Conservation (phyloP, 2,888 invertebrate species). For the Apotomis betuletana region DNA sequence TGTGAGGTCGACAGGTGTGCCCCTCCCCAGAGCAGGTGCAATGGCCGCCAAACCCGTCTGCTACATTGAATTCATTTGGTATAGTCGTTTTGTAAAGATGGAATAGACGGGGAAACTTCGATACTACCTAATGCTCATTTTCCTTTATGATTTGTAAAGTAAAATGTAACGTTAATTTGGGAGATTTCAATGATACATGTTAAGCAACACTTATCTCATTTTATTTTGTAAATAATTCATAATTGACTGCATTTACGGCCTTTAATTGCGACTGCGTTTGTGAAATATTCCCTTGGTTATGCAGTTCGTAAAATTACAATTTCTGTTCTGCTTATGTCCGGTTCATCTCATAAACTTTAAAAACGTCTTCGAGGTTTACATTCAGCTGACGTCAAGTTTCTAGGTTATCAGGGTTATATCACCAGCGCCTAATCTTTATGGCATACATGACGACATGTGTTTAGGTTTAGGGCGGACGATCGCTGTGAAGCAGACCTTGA, state of each 20-base stretch:
- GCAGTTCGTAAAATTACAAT: not conserved
- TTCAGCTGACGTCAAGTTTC: conserved; percentile 38
- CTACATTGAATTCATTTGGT: conserved; percentile 37
- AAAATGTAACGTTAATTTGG: not conserved
- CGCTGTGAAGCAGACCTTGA: conserved; percentile 25
- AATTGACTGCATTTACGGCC: no score
- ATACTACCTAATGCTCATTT: not conserved
- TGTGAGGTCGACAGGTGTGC: conserved; percentile 60
- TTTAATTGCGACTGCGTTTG: no score
- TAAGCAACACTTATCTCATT: not conserved
- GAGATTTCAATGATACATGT: not conserved
- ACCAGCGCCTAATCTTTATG: conserved; percentile 38
- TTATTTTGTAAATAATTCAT: no score
- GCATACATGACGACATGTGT: conserved; percentile 36
- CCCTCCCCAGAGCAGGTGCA: conserved; percentile 59
- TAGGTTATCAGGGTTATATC: conserved; percentile 41
- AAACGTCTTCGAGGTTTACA: not conserved
- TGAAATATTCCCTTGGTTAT: no score
- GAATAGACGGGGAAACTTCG: conserved; percentile 7
- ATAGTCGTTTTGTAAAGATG: conserved; percentile 21
- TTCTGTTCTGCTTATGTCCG: not conserved
- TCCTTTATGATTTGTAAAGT: not conserved
- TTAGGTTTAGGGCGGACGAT: conserved; percentile 40
- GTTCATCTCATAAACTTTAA: not conserved
- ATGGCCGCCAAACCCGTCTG: conserved; percentile 53